These are phyloP conservation scores for Pterocles orientalis DNA, from an alignment of 2,113 vertebrate genomes.

Conservation along the genomic window DNA sequence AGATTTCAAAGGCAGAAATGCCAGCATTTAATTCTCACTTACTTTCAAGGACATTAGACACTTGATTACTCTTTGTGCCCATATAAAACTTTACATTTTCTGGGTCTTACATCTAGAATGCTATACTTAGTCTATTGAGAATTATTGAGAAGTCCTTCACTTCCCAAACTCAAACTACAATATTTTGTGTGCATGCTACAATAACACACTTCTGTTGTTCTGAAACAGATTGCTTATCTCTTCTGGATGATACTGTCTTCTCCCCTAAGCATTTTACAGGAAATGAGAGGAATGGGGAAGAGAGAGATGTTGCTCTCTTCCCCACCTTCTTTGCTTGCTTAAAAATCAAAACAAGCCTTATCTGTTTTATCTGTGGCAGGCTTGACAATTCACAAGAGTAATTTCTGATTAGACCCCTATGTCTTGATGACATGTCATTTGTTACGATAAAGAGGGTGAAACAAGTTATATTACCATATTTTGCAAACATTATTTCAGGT, in stretches of 20 bases:
- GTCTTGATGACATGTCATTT: background rate
- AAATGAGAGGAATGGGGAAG: background rate
- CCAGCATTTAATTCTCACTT: background rate
- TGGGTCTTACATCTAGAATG: background rate
- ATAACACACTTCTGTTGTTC: background rate
- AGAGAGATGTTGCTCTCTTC: background rate
- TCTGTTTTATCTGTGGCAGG: background rate
- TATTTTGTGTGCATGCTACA: background rate
- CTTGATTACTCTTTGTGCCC: background rate
- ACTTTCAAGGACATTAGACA: background rate
- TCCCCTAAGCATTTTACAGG: background rate
- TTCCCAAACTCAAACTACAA: background rate
- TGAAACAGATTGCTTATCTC: background rate
- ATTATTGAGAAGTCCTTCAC: background rate
- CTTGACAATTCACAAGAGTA: background rate
- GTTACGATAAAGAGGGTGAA: background rate
- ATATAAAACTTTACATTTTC: background rate
- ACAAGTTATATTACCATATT: background rate
- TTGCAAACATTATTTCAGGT: background rate
- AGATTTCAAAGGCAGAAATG: background rate
- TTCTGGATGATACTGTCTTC: background rate
- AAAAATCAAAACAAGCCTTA: background rate
- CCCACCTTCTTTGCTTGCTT: background rate
- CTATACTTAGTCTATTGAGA: background rate
- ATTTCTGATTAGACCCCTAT: background rate